Base-by-base conservation (phyloP, 2,888 invertebrate genomes). In the Nemapogon koenigi region DNA sequence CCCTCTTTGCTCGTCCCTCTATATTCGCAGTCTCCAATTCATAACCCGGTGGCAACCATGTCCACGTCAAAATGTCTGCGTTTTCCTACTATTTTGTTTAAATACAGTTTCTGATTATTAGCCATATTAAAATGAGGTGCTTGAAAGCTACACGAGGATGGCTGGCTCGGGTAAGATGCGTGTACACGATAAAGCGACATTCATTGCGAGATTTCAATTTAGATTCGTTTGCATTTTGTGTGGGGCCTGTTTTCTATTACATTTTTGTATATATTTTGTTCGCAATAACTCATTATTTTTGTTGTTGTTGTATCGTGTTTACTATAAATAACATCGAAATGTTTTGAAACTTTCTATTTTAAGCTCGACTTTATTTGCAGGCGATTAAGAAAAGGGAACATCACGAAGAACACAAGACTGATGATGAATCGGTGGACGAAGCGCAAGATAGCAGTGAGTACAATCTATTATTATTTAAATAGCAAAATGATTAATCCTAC, bases 111-210 rank as follows among this genome's bases (percentile, higher is more conserved):
- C n/a, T n/a, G n/a, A n/a, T n/a, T n/a, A n/a, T n/a, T n/a, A n/a
- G n/a, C n/a, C n/a, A 10, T 61, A 62, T 59, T 65, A 67, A 61
- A 68, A 78, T 78, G 76, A 72, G 75, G 72, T 76, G 76, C 55
- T 70, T 78, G 62, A 73, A 68, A 69, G 64, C 66, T 47, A 75
- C 78, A 43, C 68, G 78, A 66, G 76, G 72, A 68, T 78, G 76
- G 78, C 64, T 76, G 49, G 66, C 76, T 51, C 72, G 78, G 75
- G 78, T 78, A 67, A 73, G 76, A 73, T 68, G 51, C 56, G 53
- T 62, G 52, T 55, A 52, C 56, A 49, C 57, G 69, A 72, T 71
- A 66, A 55, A 54, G 48, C 51, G 54, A 64, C 64, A 63, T 60
- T 61, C 63, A 53, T 53, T 53, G 50, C 55, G 53, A 69, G 71